phyloP scores from a whole-genome alignment of 2,113 vertebrate genomes.

The Xiphophorus hellerii region DNA sequence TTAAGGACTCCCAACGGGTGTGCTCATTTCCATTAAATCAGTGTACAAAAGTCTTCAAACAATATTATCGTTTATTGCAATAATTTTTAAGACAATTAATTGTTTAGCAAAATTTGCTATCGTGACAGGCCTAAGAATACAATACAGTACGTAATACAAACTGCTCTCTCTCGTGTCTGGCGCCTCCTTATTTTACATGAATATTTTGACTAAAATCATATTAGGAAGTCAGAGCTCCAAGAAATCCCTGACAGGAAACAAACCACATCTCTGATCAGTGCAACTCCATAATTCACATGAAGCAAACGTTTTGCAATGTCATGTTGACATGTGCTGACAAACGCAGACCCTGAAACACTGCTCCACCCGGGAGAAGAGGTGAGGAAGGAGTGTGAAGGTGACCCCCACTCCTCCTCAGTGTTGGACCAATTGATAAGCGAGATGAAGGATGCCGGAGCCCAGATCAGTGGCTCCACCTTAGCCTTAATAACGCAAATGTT shows the following conservation, averaged over 20 bases:
- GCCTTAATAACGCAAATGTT: slow-evolving; percentile 74
- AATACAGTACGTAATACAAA: neutral
- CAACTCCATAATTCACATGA: slow-evolving; percentile 18
- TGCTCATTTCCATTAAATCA: too few relatives aligned
- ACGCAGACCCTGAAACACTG: slow-evolving; percentile 62
- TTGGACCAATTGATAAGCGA: slow-evolving; percentile 33
- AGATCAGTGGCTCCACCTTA: slow-evolving; percentile 79
- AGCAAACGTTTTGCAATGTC: slow-evolving; percentile 58
- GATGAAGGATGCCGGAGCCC: slow-evolving; percentile 50
- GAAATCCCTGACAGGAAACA: too few relatives aligned
- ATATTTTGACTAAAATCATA: neutral
- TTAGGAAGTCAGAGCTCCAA: neutral
- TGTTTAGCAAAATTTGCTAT: too few relatives aligned
- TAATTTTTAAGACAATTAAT: too few relatives aligned
- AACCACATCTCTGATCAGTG: neutral
- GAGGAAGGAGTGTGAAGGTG: slow-evolving; percentile 70
- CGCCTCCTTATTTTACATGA: neutral
- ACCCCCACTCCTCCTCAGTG: slow-evolving; percentile 58
- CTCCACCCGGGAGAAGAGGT: slow-evolving; percentile 53
- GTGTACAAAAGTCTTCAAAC: too few relatives aligned
- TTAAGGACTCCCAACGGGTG: too few relatives aligned
- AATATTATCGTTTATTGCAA: too few relatives aligned
- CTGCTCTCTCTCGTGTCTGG: neutral
- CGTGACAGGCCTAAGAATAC: too few relatives aligned
- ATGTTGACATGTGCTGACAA: slow-evolving; percentile 41